A percentile compares a stretch with the other conserved stretches of the same genome.
These are phyloP conservation scores for Cinara cedri DNA, from an alignment of 2,888 invertebrate species.

Conservation along the genomic window DNA sequence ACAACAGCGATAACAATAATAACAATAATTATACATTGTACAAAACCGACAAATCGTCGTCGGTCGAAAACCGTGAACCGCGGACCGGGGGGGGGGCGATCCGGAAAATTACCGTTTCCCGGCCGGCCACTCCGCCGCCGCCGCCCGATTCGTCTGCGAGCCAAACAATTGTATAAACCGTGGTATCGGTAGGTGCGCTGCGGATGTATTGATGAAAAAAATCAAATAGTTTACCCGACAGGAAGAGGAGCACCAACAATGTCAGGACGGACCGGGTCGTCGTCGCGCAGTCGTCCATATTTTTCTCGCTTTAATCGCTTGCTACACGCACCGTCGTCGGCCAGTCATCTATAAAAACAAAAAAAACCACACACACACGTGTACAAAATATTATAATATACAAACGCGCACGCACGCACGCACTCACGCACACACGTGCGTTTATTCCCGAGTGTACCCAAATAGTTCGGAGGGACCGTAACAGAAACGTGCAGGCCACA, in stretches of 20 bases:
- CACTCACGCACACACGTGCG: background rate
- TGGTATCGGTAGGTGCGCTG: no score
- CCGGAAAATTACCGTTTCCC: no score
- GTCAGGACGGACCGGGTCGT: background rate
- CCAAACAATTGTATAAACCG: background rate
- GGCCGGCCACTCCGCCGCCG: no score
- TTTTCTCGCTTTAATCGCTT: slow-evolving; percentile 10
- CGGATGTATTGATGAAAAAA: no score
- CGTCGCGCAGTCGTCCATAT: slow-evolving; percentile 8
- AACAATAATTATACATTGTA: no score
- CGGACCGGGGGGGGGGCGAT: no score
- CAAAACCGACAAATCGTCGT: no score
- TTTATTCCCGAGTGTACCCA: background rate
- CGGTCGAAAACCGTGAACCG: no score
- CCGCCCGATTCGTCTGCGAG: background rate
- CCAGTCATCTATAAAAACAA: slow-evolving; percentile 39
- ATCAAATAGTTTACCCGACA: slow-evolving; percentile 33
- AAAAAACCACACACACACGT: background rate
- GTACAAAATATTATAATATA: no score
- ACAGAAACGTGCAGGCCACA: slow-evolving; percentile 13
- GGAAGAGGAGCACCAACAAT: background rate
- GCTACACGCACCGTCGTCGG: slow-evolving; percentile 40
- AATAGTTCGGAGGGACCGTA: slow-evolving; percentile 32
- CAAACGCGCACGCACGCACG: background rate
- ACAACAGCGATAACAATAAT: no score